phyloP scores from a whole-genome alignment of 2,888 invertebrate species.

The Onthophagus sagittarius region DNA sequence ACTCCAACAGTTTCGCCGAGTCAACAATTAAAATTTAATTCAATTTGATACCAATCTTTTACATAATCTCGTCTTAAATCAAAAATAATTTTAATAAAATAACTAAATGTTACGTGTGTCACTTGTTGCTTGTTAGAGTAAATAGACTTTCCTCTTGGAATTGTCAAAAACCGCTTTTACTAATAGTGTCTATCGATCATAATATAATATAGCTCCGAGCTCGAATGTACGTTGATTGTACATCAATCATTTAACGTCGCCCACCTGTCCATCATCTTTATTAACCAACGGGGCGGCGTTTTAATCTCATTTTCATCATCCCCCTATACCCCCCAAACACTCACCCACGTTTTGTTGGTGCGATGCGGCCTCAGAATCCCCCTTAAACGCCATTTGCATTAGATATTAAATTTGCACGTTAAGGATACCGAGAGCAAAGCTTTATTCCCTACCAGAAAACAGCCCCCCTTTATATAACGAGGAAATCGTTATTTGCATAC shows the following conservation, averaged over 20 bases:
- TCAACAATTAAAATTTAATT: neutral
- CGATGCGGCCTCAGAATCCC: neutral
- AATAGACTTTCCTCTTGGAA: neutral
- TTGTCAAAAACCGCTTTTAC: neutral
- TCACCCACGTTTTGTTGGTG: constrained; percentile 6
- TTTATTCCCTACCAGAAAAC: neutral
- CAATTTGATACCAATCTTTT: neutral
- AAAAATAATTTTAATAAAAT: neutral
- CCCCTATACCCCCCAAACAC: neutral
- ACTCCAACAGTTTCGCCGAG: neutral
- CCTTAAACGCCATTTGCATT: neutral
- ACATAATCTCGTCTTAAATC: neutral
- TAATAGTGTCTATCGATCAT: neutral
- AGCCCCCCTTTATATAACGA: constrained; percentile 1
- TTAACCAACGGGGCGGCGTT: constrained; percentile 7
- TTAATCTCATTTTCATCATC: constrained; percentile 2
- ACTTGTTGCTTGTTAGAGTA: neutral
- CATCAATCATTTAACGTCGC: constrained; percentile 12
- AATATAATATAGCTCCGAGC: neutral
- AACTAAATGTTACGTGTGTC: neutral
- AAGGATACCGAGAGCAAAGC: neutral
- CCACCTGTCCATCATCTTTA: constrained; percentile 12
- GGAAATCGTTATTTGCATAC: neutral
- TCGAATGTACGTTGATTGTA: constrained; percentile 8
- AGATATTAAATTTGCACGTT: constrained; percentile 12